These are phyloP conservation scores for Calidris pygmaea DNA, from an alignment of 2,113 vertebrate genomes.

Conservation along the genomic window DNA sequence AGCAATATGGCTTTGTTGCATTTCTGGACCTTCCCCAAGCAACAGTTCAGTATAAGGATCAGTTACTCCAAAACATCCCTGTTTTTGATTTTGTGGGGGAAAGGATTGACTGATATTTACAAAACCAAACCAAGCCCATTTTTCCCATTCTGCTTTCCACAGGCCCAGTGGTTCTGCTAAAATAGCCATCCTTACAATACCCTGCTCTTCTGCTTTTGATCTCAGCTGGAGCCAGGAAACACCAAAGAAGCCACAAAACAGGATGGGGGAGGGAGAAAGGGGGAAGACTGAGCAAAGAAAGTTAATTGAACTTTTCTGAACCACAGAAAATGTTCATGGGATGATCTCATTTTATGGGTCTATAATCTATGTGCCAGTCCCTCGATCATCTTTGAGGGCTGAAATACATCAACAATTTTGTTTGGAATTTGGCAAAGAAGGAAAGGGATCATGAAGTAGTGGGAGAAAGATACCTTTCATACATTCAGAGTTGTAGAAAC, in stretches of 20 bases:
- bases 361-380: background rate
- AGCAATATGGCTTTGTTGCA: background rate
- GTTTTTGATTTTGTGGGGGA: background rate
- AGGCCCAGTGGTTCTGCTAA: background rate
- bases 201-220: background rate
- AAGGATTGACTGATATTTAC: background rate
- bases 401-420: background rate
- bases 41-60: background rate
- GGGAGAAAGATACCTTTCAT: background rate
- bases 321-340: background rate
- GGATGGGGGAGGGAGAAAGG: background rate
- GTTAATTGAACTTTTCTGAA: background rate
- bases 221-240: conserved; percentile 31
- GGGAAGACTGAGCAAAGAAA: background rate
- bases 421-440: background rate
- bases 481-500: background rate
- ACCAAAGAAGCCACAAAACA: conserved; percentile 9
- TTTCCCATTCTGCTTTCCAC: background rate
- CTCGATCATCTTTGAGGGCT: conserved; percentile 22
- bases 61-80: background rate
- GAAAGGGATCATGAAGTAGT: background rate
- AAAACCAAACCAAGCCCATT: background rate
- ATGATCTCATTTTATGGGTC: conserved; percentile 43
- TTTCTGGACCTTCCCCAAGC: background rate
- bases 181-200: background rate